Evolutionary conservation across 2,888 invertebrate species (phyloP), one percentile per base, ranked within the genome.

Genomic region (Taphrorychus bicolor): DNA sequence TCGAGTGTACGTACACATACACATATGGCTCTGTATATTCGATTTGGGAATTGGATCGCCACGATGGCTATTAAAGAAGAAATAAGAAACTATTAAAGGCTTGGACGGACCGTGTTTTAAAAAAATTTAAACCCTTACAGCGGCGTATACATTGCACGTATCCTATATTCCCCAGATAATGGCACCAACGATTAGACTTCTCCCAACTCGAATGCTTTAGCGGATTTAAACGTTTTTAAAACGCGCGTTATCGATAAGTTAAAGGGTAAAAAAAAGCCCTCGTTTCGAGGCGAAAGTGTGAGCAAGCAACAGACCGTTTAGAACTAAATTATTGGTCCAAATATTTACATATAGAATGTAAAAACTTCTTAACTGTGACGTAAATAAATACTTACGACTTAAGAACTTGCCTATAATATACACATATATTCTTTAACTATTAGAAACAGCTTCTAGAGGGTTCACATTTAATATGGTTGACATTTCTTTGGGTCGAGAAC

Each of bases 271-370:
- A 40, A 53, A 18, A 51, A 23, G 18, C 22, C 18, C 49, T 22
- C 23, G 19, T 53, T 21, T 42, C 32, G 52, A 48, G 40, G 16
- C 40, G 16, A 16, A 19, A 17, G 40, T 14, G 57, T 66, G 65
- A 66, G 65, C 65, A 66, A 65, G 32, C 42, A 18, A 49, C 19
- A 24, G 21, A 32, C 16, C 24, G 54, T 11, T 42, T 59, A 21
- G 22, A 65, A 66, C 22, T 54, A 54, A 66, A 66, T 66, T 59
- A 41, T 66, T 66, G 65, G 65, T 66, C 65, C 65, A 48, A 66
- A 58, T 59, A 58, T 23, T 58, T 32, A 56, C 21, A 49, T 52
- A 22, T n/a, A n/a, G 23, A 64, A 64, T 41, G 23, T 58, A 52
- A 51, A 51, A 45, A 5, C 14, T 45, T 45, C 45, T 45, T 45